These are phyloP conservation scores for Ctenosaura bakeri DNA, from an alignment of 2,797 vertebrate genomes.

Conservation along the genomic window DNA sequence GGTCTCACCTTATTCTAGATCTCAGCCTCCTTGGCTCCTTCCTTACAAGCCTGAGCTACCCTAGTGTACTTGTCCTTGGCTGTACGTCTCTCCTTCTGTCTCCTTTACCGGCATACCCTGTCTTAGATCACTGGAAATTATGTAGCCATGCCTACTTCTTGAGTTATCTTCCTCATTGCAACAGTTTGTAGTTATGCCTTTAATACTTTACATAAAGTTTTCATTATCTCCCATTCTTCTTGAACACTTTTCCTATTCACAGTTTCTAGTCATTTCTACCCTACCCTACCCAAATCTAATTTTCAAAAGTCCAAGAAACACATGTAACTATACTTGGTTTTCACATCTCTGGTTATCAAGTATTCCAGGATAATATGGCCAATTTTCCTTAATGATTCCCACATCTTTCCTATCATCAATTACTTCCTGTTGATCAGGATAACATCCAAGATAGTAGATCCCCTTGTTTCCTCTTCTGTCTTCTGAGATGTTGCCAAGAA, in stretches of 20 bases:
- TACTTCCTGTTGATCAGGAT: not conserved
- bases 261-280: not conserved
- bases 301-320: not conserved
- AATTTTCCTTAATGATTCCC: not conserved
- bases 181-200: not conserved
- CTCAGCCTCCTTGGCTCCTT: not conserved
- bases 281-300: not conserved
- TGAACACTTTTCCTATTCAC: not conserved
- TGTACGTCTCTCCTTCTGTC: not conserved
- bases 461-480: not conserved
- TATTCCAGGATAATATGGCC: not conserved
- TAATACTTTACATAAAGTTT: not conserved
- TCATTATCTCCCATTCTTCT: not conserved
- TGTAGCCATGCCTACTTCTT: not conserved
- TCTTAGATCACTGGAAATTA: not conserved
- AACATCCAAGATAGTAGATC: not conserved
- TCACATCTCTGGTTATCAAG: not conserved
- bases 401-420: not conserved
- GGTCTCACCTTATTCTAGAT: not conserved
- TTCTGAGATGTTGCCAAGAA: not conserved
- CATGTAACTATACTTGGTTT: not conserved
- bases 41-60: not conserved
- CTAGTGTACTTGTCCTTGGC: not conserved
- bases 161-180: not conserved
- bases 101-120: not conserved